Base-by-base conservation (phyloP, 2,888 invertebrate species). In the Tubulanus polymorphus region DNA sequence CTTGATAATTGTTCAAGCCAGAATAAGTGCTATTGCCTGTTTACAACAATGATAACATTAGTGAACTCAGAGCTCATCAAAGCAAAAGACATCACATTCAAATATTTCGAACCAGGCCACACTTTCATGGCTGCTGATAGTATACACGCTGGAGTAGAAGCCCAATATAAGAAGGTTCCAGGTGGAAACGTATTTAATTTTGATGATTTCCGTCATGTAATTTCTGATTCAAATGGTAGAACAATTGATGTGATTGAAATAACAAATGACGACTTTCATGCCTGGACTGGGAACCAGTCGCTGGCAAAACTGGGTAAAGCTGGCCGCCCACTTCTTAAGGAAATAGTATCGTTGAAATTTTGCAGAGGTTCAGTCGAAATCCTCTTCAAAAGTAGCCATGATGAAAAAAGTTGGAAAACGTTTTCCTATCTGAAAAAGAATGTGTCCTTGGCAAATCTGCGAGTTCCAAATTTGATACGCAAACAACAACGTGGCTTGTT, bases 1-100 rank as follows among this genome's bases (percentile, higher is more conserved):
- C 28, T 60, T 37, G 59, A 61, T 56, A 57, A 61, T 32, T 61
- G 59, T 47, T n/a, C 56, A 2, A 56, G 56, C 8, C 61, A 61
- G 32, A 60, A 60, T 51, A 60, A 60, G 48, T 54, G 57, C 41
- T 60, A 57, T 56, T 37, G 30, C 28, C 35, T 54, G 2, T 51
- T 54, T 5, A 54, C 57, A 6, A 25, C 51, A 12, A 3, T 58
- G 27, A 37, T 58, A 8, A 3, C 25, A 2, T 8, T 54, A 18
- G 48, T 54, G 1, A 57, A 57, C 46, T 27, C 46, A 8, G 12
- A 5, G 3, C 20, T 25, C 10, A 37, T 52, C 3, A 12, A 3
- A 6, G 37, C 46, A 2, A n/a, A 56, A 12, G 48, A 49, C n/a
- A 35, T 59, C n/a, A 54, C 54, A 1, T 45, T 59, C 27, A 57